A percentile compares a stretch with the other conserved stretches of the same genome.
Evolutionary conservation across 1,140 invertebrate genomes (phyloP).

Genomic region (Macrotrachela quadricornifera): DNA sequence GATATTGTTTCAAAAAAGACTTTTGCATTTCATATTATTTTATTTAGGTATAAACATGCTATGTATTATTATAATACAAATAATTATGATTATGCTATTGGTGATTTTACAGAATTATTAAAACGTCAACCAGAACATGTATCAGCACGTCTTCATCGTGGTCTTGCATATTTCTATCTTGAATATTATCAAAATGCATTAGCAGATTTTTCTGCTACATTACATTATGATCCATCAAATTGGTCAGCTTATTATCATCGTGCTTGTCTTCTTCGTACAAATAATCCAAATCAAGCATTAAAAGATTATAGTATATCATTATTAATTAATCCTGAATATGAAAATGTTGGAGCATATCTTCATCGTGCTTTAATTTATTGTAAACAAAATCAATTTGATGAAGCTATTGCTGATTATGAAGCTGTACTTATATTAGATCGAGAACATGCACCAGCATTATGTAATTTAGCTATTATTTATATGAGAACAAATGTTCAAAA

Average conservation of each 20-base stretch:
- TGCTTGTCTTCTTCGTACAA: constrained; percentile 13
- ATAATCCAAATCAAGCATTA: constrained; percentile 22
- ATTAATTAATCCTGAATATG: constrained; percentile 21
- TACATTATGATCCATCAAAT: constrained; percentile 11
- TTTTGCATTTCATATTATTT: too few species aligned
- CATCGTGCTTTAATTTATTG: constrained; percentile 28
- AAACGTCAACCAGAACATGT: constrained; percentile 19
- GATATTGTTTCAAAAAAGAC: too few species aligned
- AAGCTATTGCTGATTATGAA: constrained; percentile 29
- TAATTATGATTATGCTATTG: constrained; percentile 24
- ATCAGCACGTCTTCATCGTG: constrained; percentile 18
- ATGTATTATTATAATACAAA: constrained; percentile 10
- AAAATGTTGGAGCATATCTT: constrained; percentile 23
- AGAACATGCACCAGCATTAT: constrained; percentile 23
- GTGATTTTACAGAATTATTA: constrained; percentile 25
- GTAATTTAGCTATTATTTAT: constrained; percentile 27
- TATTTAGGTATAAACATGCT: not conserved
- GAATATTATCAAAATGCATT: constrained; percentile 20
- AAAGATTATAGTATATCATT: constrained; percentile 28
- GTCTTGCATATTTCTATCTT: constrained; percentile 18
- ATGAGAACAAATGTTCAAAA: constrained; percentile 18
- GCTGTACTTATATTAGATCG: constrained; percentile 25
- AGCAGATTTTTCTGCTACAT: constrained; percentile 18
- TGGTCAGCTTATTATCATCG: constrained; percentile 12
- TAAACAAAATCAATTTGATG: constrained; percentile 14